These are phyloP conservation scores for Sandelia bainsii DNA, from an alignment of 2,797 vertebrate genomes.

Conservation along the genomic window DNA sequence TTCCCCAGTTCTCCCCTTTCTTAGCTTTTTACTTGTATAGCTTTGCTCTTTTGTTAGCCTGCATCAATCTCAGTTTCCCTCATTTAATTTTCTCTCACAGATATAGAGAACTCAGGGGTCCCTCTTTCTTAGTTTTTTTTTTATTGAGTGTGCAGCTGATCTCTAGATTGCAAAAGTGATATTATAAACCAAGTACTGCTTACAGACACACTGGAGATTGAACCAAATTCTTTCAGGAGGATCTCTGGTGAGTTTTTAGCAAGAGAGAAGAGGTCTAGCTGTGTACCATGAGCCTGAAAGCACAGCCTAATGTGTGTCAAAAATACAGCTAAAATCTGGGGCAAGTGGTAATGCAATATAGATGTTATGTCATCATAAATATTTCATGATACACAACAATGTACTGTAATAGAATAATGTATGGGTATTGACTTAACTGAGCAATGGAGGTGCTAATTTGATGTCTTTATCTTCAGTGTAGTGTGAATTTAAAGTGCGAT, in stretches of 20 bases:
- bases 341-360: constrained; percentile 77
- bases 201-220: constrained; percentile 45
- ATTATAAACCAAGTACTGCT: constrained; percentile 27
- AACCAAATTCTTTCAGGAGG: constrained; percentile 46
- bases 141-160: constrained; percentile 67
- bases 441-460: constrained; percentile 43
- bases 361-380: constrained; percentile 76
- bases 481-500: constrained; percentile 34
- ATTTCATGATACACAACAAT: constrained; percentile 70
- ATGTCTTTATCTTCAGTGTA: constrained; percentile 38
- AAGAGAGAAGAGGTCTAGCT: constrained; percentile 28
- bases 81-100: constrained; percentile 48
- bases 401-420: constrained; percentile 64
- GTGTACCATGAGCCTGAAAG: constrained; percentile 35
- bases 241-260: constrained; percentile 51
- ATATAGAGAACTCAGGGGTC: constrained; percentile 48
- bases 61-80: constrained; percentile 55
- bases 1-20: constrained; percentile 52
- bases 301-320: constrained; percentile 69
- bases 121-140: constrained; percentile 44
- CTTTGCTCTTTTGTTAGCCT: constrained; percentile 55
- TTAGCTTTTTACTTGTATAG: constrained; percentile 57
- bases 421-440: constrained; percentile 51
- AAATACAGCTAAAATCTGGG: constrained; percentile 76
- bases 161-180: constrained; percentile 54